These are phyloP conservation scores for Gallinago stenura DNA, from an alignment of 2,797 vertebrate species.

Conservation along the genomic window DNA sequence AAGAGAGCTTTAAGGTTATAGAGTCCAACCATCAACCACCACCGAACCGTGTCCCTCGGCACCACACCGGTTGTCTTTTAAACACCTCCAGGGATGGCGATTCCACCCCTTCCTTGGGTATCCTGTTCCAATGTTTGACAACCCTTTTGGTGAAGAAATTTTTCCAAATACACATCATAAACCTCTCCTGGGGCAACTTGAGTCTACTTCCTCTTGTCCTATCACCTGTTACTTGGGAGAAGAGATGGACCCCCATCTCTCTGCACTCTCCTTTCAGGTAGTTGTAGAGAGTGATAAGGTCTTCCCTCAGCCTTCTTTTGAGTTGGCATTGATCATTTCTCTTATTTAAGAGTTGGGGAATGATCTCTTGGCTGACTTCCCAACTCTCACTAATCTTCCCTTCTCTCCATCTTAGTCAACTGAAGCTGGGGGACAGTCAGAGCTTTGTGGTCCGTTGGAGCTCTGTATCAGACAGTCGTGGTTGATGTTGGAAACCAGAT, in stretches of 20 bases:
- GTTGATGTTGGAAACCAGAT: too few relatives aligned
- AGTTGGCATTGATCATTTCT: background rate
- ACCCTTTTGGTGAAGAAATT: background rate
- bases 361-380: rapidly evolving
- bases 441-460: rapidly evolving
- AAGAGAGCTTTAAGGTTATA: background rate
- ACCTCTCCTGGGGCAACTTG: background rate
- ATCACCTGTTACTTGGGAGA: background rate
- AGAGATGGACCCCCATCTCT: background rate
- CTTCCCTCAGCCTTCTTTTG: background rate
- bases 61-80: background rate
- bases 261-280: background rate
- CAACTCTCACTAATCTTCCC: rapidly evolving
- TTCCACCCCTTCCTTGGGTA: background rate
- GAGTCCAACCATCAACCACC: background rate
- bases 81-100: background rate
- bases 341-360: rapidly evolving
- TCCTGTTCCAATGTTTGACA: background rate
- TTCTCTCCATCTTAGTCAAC: background rate
- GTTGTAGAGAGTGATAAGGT: background rate
- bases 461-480: rapidly evolving
- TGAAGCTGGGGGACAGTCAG: too few relatives aligned
- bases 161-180: background rate
- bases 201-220: background rate
- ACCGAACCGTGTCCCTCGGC: background rate